Percentiles rank a stretch among this genome's conserved stretches.
These are phyloP conservation scores for Gadus chalcogrammus DNA, from an alignment of 2,113 vertebrate species.

Conservation along the genomic window DNA sequence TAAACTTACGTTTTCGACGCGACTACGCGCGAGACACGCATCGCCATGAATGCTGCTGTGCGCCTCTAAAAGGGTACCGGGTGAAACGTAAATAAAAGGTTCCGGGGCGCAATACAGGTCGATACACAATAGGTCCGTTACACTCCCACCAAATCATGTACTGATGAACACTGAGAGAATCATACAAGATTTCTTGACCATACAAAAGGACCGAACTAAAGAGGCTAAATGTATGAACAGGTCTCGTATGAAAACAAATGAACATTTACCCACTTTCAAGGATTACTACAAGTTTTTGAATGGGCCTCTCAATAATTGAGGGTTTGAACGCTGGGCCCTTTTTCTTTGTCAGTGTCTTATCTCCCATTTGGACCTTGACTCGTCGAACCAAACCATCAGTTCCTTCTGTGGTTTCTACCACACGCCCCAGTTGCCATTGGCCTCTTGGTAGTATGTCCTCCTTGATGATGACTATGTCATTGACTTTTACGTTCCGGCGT, in stretches of 20 bases:
- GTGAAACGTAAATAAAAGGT: too few species aligned
- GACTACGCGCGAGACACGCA: too few species aligned
- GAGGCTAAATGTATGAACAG: background rate
- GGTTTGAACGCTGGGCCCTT: background rate
- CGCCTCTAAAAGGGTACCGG: too few species aligned
- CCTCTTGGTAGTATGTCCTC: too few species aligned
- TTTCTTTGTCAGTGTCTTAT: background rate
- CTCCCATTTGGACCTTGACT: background rate
- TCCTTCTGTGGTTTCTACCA: too few species aligned
- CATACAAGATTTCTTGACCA: conserved; percentile 1
- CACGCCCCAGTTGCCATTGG: too few species aligned
- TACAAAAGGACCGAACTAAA: background rate
- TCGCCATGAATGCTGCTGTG: too few species aligned
- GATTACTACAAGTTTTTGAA: background rate
- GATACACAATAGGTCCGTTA: background rate
- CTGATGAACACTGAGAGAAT: background rate
- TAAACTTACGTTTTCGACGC: too few species aligned
- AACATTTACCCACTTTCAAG: background rate
- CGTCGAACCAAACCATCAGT: background rate
- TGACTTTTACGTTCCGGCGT: too few species aligned
- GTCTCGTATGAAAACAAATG: background rate
- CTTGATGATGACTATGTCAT: too few species aligned
- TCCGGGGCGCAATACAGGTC: too few species aligned
- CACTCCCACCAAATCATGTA: background rate
- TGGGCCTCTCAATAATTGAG: background rate